Evolutionary conservation across 2,113 vertebrate species (phyloP).

Genomic region (Neomonachus schauinslandi): DNA sequence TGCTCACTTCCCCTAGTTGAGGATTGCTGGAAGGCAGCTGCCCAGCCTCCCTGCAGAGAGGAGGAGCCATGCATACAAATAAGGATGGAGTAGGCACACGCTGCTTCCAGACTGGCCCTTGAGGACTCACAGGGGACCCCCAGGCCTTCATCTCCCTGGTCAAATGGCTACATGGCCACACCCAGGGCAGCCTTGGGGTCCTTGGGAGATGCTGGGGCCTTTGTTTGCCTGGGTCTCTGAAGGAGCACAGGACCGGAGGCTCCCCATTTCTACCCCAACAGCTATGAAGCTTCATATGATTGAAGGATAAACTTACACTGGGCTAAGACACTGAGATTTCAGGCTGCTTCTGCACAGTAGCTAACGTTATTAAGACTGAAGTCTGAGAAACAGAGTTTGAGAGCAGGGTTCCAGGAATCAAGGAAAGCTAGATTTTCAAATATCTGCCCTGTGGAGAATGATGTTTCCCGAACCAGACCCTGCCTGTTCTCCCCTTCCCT

Average conservation of each 20-base stretch:
- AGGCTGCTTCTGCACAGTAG: no score
- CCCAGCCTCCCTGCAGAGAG: no score
- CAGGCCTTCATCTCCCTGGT: not conserved
- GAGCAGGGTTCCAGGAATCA: not conserved
- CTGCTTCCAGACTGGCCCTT: not conserved
- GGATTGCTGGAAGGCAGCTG: not conserved
- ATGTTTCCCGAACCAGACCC: not conserved
- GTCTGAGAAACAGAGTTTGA: not conserved
- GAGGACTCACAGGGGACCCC: not conserved
- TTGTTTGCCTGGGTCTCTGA: not conserved
- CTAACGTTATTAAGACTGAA: not conserved
- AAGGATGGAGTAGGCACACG: not conserved
- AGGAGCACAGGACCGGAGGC: not conserved
- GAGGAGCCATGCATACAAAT: not conserved
- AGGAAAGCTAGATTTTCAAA: not conserved
- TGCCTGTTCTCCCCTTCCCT: not conserved
- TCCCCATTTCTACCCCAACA: not conserved
- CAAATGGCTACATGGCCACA: not conserved
- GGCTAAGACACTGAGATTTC: not conserved
- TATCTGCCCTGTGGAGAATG: not conserved
- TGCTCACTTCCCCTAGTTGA: not conserved
- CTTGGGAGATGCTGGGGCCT: not conserved
- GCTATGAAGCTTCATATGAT: not conserved
- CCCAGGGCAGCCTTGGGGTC: not conserved
- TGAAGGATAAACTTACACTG: not conserved